A percentile compares a stretch with the other conserved stretches of the same genome.
Evolutionary conservation across 2,113 vertebrate species (phyloP).

Genomic region (Atherinomorus stipes): DNA sequence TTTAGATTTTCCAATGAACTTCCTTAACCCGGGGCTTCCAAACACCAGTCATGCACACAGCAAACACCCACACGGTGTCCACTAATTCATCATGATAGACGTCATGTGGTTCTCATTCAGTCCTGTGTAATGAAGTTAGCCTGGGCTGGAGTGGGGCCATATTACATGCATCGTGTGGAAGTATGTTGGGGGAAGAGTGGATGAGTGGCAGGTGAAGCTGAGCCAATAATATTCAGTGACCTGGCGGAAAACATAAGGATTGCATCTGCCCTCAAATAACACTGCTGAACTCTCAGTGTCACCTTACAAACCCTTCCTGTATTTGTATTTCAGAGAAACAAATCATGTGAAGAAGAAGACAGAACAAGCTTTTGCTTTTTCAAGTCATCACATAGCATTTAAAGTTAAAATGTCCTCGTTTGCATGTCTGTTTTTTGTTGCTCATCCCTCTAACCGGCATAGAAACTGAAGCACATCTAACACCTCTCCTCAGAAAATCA

Average conservation of each 20-base stretch:
- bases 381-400: too few species aligned
- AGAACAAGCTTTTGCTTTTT: too few species aligned
- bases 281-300: constrained; percentile 36
- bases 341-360: too few species aligned
- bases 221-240: constrained; percentile 23
- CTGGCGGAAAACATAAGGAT: constrained; percentile 44
- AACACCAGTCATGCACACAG: constrained; percentile 14
- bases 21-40: constrained; percentile 40
- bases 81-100: constrained; percentile 33
- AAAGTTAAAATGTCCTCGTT: neutral
- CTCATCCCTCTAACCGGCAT: too few species aligned
- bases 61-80: constrained; percentile 29
- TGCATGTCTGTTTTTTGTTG: neutral
- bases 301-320: constrained; percentile 24
- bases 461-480: neutral
- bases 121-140: constrained; percentile 68
- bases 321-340: too few species aligned
- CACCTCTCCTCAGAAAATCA: neutral
- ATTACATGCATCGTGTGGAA: constrained; percentile 21
- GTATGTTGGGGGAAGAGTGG: constrained; percentile 7
- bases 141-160: constrained; percentile 10
- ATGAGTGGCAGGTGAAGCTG: constrained; percentile 41
- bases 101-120: constrained; percentile 72
- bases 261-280: constrained; percentile 52
- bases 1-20: constrained; percentile 68